Conservation (phyloP, 2,113 vertebrate species). For the Lates calcarifer region DNA sequence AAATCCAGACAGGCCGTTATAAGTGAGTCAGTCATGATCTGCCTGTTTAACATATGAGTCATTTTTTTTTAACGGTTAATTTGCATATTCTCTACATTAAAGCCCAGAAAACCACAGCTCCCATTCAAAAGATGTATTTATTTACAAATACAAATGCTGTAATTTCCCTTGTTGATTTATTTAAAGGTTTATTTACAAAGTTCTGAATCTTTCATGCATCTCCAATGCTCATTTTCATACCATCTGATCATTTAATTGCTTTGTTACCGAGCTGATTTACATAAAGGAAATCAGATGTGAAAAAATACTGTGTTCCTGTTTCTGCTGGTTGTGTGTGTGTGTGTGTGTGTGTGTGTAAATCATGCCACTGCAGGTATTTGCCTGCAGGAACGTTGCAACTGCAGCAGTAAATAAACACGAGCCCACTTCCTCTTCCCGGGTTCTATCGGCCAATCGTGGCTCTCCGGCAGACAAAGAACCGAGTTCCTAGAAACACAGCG, state of each 20-base stretch:
- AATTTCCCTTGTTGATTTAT: too few relatives aligned
- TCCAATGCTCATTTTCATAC: neutral
- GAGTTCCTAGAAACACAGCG: conserved; percentile 71
- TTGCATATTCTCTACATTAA: too few relatives aligned
- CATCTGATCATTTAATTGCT: neutral
- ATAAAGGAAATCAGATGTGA: conserved; percentile 38
- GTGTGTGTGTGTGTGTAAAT: neutral
- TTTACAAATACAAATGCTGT: too few relatives aligned
- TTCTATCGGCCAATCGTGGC: conserved; percentile 7
- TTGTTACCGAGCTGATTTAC: neutral
- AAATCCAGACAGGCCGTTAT: too few relatives aligned
- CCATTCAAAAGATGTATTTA: too few relatives aligned
- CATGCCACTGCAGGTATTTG: conserved; percentile 34
- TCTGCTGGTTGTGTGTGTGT: neutral
- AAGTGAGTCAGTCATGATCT: too few relatives aligned
- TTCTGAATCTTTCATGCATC: too few relatives aligned
- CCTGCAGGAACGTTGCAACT: conserved; percentile 57
- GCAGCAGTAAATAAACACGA: conserved; percentile 34
- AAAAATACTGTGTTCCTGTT: conserved; percentile 16
- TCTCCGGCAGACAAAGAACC: neutral
- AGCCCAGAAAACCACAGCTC: too few relatives aligned
- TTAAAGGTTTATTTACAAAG: too few relatives aligned
- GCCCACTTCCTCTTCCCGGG: conserved; percentile 73
- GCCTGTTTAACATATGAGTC: too few relatives aligned
- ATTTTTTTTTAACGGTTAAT: too few relatives aligned